A percentile compares a stretch with the other conserved stretches of the same genome.
Conservation (phyloP, 2,113 vertebrate species). For the Ctenodactylus gundi region DNA sequence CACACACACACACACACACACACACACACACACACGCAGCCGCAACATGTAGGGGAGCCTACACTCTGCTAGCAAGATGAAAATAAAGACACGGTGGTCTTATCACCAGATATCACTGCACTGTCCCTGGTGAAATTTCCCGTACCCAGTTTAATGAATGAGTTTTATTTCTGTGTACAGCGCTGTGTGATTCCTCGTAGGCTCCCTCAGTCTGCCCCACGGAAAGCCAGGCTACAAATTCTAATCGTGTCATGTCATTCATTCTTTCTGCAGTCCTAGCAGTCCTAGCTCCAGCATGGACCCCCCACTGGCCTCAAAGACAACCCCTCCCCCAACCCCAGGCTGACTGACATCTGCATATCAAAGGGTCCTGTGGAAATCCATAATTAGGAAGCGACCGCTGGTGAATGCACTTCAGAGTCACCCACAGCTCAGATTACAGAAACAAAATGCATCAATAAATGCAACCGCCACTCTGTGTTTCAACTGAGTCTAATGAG, state of each 20-base stretch:
- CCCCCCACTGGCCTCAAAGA: neutral
- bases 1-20: neutral
- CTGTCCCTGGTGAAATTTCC: neutral
- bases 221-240: neutral
- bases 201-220: neutral
- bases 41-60: neutral
- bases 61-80: neutral
- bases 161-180: neutral
- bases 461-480: neutral
- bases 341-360: neutral
- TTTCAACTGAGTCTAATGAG: constrained; percentile 41
- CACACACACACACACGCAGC: neutral
- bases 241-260: neutral
- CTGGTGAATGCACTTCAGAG: neutral
- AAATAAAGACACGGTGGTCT: neutral
- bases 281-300: neutral
- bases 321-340: neutral
- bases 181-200: neutral
- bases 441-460: constrained; percentile 17
- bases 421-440: neutral
- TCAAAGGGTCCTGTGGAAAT: constrained; percentile 10
- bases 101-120: neutral
- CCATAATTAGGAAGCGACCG: neutral
- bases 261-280: neutral
- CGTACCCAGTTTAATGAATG: neutral